Conservation (phyloP, 2,888 invertebrate genomes). For the Taenaris catops region DNA sequence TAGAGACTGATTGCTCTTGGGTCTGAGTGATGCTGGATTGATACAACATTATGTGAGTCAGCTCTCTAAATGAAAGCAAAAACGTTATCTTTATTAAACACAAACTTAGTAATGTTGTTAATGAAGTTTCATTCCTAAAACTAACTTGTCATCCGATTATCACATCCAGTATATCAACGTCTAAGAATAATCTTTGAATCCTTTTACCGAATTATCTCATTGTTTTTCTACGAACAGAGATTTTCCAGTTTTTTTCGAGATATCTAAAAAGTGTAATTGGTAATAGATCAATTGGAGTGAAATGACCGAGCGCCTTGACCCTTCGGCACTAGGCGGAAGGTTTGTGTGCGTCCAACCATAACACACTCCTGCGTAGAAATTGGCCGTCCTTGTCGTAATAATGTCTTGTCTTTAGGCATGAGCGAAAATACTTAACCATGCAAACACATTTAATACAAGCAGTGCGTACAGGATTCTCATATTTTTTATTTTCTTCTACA, state of each 20-base stretch:
- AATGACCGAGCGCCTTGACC: constrained; percentile 31
- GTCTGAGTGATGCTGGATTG: no score
- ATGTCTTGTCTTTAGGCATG: constrained; percentile 48
- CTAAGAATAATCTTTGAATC: constrained; percentile 2
- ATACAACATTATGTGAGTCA: no score
- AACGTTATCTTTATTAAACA: no score
- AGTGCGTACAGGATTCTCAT: no score
- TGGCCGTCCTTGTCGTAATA: constrained; percentile 64
- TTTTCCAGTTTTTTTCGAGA: constrained; percentile 13
- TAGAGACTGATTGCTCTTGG: no score
- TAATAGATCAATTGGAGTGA: constrained; percentile 29
- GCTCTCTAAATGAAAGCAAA: no score
- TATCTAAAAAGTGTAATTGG: constrained; percentile 25
- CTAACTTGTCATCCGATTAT: no score
- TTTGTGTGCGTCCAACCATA: constrained; percentile 53
- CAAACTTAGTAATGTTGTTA: no score
- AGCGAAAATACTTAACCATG: constrained; percentile 22
- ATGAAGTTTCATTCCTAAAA: no score
- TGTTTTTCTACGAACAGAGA: constrained; percentile 5
- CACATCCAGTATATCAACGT: no score
- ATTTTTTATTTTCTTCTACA: no score
- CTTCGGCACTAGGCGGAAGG: constrained; percentile 61
- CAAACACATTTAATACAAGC: neutral
- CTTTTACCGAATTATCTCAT: constrained; percentile 2
- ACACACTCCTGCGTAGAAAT: constrained; percentile 69